phyloP scores from a whole-genome alignment of 2,797 vertebrate species.

The Danio aesculapii region DNA sequence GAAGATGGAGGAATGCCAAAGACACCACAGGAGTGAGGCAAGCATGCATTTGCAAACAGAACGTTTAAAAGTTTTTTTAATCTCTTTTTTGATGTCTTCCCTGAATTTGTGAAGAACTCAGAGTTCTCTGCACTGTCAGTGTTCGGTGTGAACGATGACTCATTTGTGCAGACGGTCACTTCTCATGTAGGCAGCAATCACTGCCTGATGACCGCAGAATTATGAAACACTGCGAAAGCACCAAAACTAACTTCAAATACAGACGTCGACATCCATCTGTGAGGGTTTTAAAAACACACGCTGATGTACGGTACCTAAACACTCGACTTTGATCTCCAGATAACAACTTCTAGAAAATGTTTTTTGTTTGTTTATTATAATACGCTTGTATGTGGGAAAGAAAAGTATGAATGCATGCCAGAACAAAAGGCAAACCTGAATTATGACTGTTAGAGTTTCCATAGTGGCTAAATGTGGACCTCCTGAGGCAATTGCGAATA shows the following conservation, averaged over 20 bases:
- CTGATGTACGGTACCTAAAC: neutral
- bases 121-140: conserved; percentile 43
- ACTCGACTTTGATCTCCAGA: neutral
- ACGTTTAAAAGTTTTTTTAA: too few species aligned
- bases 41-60: neutral
- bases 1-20: neutral
- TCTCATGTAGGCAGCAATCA: conserved; percentile 55
- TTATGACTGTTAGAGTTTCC: conserved; percentile 42
- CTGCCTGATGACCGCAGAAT: conserved; percentile 40
- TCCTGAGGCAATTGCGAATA: conserved; percentile 70
- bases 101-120: conserved; percentile 65
- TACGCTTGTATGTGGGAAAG: neutral
- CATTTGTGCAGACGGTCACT: conserved; percentile 55
- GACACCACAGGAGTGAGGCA: neutral
- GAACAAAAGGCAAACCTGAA: conserved; percentile 37
- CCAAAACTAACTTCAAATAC: conserved; percentile 22
- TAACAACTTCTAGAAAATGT: neutral
- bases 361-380: conserved; percentile 33
- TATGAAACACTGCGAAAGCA: conserved; percentile 34
- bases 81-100: conserved; percentile 47
- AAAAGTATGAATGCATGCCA: neutral
- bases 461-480: conserved; percentile 60
- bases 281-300: neutral
- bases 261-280: neutral
- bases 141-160: conserved; percentile 51